A percentile compares a stretch with the other conserved stretches of the same genome.
Conservation (phyloP, 2,113 vertebrate species). For the Varanus salvator region DNA sequence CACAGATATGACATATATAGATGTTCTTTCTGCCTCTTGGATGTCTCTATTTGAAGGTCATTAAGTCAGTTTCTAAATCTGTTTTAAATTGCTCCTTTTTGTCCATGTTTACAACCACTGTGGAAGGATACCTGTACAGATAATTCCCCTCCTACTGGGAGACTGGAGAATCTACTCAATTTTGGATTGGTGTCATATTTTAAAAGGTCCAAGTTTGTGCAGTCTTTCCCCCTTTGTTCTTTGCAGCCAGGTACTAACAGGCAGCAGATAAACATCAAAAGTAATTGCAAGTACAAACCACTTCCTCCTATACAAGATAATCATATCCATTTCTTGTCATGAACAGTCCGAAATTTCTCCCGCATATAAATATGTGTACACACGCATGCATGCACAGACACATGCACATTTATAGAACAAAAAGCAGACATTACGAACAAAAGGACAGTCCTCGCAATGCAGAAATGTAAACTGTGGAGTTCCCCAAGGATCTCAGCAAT, state of each 20-base stretch:
- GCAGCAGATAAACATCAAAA: not conserved
- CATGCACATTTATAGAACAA: not conserved
- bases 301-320: not conserved
- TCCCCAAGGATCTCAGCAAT: not conserved
- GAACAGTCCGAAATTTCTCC: too few species aligned
- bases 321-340: not conserved
- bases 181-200: slow-evolving; percentile 17
- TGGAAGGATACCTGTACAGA: slow-evolving; percentile 15
- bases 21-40: slow-evolving; percentile 1
- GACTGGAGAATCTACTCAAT: not conserved
- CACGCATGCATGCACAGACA: too few species aligned
- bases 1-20: slow-evolving; percentile 7
- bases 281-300: not conserved
- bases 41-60: not conserved
- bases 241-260: not conserved
- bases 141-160: not conserved
- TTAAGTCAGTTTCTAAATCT: slow-evolving; percentile 16
- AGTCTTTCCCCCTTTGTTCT: slow-evolving; percentile 1
- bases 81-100: slow-evolving; percentile 26
- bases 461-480: not conserved
- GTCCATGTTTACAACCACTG: not conserved
- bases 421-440: not conserved
- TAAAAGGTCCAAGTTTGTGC: not conserved
- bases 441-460: not conserved
- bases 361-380: too few species aligned